These are phyloP conservation scores for Brachyhypopomus occidentalis DNA, from an alignment of 2,113 vertebrate genomes.

Conservation along the genomic window DNA sequence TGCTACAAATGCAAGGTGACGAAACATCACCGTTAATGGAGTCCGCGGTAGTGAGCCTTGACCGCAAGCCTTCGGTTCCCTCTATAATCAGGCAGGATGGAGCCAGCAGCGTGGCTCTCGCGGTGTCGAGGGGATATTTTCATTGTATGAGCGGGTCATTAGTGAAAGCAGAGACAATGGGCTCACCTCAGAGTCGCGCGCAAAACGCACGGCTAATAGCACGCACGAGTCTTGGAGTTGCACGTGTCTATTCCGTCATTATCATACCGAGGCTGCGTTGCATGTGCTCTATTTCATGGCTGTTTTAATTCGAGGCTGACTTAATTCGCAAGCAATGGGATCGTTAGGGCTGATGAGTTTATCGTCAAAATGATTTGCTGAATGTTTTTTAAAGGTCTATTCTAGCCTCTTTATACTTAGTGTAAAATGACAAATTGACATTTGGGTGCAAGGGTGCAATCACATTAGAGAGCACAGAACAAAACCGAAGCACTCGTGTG, in stretches of 20 bases:
- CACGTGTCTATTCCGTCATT: not conserved
- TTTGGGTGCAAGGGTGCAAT: not conserved
- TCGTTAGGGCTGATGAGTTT: conserved; percentile 9
- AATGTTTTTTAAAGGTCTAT: not conserved
- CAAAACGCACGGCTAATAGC: not conserved
- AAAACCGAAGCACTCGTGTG: not conserved
- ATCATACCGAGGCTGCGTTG: not conserved
- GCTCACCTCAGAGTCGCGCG: not conserved
- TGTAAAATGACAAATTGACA: not conserved
- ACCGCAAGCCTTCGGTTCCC: not conserved
- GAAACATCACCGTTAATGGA: not conserved
- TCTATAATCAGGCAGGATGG: not conserved
- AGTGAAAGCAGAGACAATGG: not conserved
- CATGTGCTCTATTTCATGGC: not conserved
- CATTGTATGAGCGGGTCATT: not conserved
- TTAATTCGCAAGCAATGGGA: not conserved
- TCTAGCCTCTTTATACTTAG: not conserved
- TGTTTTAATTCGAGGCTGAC: not conserved
- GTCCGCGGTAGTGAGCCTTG: not conserved
- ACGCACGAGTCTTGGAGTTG: not conserved
- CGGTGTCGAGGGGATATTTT: not conserved
- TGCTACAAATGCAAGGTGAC: too few relatives aligned
- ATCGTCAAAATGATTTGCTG: not conserved
- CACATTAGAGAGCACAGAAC: not conserved
- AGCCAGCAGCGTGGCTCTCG: conserved; percentile 5